Conservation (phyloP, 2,888 invertebrate genomes). For the Timema cristinae region DNA sequence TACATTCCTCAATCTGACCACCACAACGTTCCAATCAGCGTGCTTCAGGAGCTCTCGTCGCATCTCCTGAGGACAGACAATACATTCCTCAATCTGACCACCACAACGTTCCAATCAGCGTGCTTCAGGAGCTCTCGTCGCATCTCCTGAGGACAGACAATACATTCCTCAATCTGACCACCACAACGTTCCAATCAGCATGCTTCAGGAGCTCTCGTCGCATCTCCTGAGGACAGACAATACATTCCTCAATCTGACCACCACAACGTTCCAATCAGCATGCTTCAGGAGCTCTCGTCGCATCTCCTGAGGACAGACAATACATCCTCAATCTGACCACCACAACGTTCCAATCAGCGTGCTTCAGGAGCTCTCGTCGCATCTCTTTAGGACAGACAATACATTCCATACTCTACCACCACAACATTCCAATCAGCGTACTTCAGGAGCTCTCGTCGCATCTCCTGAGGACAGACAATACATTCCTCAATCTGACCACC, state of each 20-base stretch:
- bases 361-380: slow-evolving; percentile 74
- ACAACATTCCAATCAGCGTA: slow-evolving; percentile 45
- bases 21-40: slow-evolving; percentile 73
- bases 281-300: slow-evolving; percentile 73
- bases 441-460: slow-evolving; percentile 76
- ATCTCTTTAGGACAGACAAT: slow-evolving; percentile 53
- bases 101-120: slow-evolving; percentile 40
- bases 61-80: slow-evolving; percentile 56
- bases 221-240: slow-evolving; percentile 56
- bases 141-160: slow-evolving; percentile 56
- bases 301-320: slow-evolving; percentile 56
- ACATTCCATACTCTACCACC: not conserved
- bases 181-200: slow-evolving; percentile 73
- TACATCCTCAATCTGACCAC: slow-evolving; percentile 70
- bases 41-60: slow-evolving; percentile 73
- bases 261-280: slow-evolving; percentile 40
- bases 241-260: not conserved
- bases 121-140: slow-evolving; percentile 73
- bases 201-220: slow-evolving; percentile 73
- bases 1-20: slow-evolving; percentile 70
- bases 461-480: slow-evolving; percentile 49
- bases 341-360: slow-evolving; percentile 74
- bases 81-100: not conserved
- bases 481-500: slow-evolving; percentile 72
- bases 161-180: slow-evolving; percentile 70